Conservation (phyloP, 2,888 invertebrate species). For the Ecliptopera silaceata region DNA sequence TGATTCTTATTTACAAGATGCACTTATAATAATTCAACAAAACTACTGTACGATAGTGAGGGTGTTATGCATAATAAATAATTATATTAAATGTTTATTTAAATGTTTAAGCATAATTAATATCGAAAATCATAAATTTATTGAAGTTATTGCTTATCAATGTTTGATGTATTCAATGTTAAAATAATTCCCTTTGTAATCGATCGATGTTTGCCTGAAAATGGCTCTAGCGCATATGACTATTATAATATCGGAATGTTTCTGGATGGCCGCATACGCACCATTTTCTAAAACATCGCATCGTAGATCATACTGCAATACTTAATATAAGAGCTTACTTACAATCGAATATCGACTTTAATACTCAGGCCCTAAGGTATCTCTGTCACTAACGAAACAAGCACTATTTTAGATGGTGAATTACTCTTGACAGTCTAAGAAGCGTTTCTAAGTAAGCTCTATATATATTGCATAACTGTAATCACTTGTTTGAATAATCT, state of each 20-base stretch:
- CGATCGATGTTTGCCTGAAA: conserved; percentile 10
- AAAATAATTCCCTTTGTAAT: conserved; percentile 4
- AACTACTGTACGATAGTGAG: conserved; percentile 13
- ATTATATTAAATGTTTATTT: conserved; percentile 9
- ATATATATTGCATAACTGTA: too few species aligned
- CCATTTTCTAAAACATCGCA: too few species aligned
- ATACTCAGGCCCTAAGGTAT: too few species aligned
- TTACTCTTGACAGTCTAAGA: too few species aligned
- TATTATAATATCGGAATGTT: background rate
- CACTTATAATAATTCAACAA: background rate
- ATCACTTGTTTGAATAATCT: too few species aligned
- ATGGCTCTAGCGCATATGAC: conserved; percentile 2
- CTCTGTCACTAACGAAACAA: too few species aligned
- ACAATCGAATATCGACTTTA: too few species aligned
- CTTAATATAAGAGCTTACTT: too few species aligned
- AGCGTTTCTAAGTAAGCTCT: too few species aligned
- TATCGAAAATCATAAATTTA: conserved; percentile 11
- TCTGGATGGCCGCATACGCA: background rate
- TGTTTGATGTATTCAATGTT: conserved; percentile 19
- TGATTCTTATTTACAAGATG: too few species aligned
- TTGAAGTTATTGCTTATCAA: conserved; percentile 3
- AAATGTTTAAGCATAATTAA: conserved; percentile 9
- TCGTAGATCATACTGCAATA: too few species aligned
- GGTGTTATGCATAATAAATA: background rate
- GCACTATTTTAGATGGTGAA: too few species aligned